These are phyloP conservation scores for Apus apus DNA, from an alignment of 2,113 vertebrate species.

Conservation along the genomic window DNA sequence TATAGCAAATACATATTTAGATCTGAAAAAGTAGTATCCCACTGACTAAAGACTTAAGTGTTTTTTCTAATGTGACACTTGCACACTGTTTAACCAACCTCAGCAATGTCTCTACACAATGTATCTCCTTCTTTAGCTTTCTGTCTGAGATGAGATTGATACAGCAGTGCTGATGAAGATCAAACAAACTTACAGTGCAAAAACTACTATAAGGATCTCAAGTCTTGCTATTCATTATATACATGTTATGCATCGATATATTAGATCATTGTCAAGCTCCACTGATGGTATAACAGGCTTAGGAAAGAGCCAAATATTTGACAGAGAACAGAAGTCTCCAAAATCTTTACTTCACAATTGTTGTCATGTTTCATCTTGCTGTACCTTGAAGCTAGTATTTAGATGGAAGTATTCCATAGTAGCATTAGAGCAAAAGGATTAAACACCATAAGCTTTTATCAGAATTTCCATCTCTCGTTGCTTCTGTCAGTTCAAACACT, in stretches of 20 bases:
- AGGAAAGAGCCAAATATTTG: slow-evolving; percentile 23
- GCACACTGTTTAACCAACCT: not conserved
- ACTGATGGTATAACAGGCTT: not conserved
- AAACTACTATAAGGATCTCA: not conserved
- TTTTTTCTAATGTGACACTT: not conserved
- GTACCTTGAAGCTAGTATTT: not conserved
- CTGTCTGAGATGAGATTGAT: not conserved
- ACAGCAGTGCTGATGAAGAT: not conserved
- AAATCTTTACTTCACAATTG: not conserved
- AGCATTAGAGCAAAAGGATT: not conserved
- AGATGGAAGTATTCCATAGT: not conserved
- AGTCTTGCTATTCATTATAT: not conserved
- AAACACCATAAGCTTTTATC: not conserved
- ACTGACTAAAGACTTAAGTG: not conserved
- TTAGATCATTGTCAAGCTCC: not conserved
- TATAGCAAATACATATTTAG: not conserved
- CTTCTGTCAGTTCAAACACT: not conserved
- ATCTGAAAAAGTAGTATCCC: not conserved
- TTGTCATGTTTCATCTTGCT: not conserved
- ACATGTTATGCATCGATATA: not conserved
- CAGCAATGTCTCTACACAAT: not conserved
- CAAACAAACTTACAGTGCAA: not conserved
- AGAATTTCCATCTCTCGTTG: not conserved
- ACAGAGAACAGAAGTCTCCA: not conserved
- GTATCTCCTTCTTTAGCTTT: not conserved